Evolutionary conservation across 1,140 invertebrate species (phyloP).

Genomic region (Heliconius nattereri): DNA sequence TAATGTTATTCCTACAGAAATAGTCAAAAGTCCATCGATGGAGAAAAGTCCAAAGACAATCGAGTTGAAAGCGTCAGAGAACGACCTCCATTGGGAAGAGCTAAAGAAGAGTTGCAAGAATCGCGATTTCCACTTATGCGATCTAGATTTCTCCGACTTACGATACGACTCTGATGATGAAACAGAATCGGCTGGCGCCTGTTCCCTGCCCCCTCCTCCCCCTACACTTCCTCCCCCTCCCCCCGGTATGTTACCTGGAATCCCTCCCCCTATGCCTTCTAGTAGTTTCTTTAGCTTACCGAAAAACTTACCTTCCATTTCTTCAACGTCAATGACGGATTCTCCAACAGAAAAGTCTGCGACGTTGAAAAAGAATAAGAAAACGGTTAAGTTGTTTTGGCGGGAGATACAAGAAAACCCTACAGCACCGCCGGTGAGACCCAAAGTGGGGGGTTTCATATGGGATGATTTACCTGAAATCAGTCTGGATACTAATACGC

Average conservation of each 20-base stretch:
- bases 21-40: constrained; percentile 85
- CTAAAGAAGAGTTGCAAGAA: constrained; percentile 88
- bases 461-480: constrained; percentile 96
- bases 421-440: constrained; percentile 83
- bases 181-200: constrained; percentile 82
- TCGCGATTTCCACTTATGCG: constrained; percentile 93
- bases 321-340: constrained; percentile 31
- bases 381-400: constrained; percentile 99
- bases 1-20: constrained; percentile 71
- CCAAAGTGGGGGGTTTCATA: constrained; percentile 88
- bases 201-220: constrained; percentile 86
- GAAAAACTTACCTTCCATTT: constrained; percentile 38
- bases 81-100: constrained; percentile 97
- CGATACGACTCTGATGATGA: constrained; percentile 89
- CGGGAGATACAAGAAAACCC: constrained; percentile 95
- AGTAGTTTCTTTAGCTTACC: constrained; percentile 67
- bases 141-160: constrained; percentile 97
- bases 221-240: constrained; percentile 88
- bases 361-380: constrained; percentile 92
- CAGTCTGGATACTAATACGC: constrained; percentile 93
- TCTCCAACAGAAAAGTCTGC: constrained; percentile 54
- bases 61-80: constrained; percentile 94
- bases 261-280: constrained; percentile 76
- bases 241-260: constrained; percentile 74
- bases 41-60: constrained; percentile 83